Evolutionary conservation across 2,888 invertebrate genomes (phyloP).

Genomic region (Sepiola atlantica): DNA sequence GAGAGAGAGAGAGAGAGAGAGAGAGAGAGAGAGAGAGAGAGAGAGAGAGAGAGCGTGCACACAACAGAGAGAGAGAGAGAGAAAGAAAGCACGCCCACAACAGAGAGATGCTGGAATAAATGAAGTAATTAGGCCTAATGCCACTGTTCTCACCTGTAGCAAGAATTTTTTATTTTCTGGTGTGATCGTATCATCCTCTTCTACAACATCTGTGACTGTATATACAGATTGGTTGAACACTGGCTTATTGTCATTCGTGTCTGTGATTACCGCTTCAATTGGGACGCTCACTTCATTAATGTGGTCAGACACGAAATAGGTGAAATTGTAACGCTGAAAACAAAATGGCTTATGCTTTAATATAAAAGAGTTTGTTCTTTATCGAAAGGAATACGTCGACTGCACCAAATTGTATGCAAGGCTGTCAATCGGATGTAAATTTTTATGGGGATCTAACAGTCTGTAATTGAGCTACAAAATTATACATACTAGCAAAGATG

Average conservation of each 20-base stretch:
- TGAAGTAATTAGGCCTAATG: no score
- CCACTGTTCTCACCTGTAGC: conserved; percentile 54
- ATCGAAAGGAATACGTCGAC: no score
- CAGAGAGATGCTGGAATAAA: no score
- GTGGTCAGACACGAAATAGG: conserved; percentile 81
- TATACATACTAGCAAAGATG: no score
- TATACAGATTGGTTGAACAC: conserved; percentile 83
- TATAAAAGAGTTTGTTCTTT: no score
- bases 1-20: not conserved
- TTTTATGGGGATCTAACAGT: no score
- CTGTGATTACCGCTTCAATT: conserved; percentile 79
- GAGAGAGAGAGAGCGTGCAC: not conserved
- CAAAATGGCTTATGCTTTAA: no score
- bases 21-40: not conserved
- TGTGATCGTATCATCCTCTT: conserved; percentile 58
- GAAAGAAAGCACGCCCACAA: not conserved
- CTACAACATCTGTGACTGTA: conserved; percentile 61
- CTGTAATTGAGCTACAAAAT: no score
- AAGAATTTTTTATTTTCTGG: conserved; percentile 50
- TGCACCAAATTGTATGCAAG: no score
- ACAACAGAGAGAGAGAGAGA: not conserved
- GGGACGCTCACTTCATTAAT: conserved; percentile 83
- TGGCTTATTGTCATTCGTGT: conserved; percentile 98
- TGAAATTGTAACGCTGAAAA: conserved; percentile 76
- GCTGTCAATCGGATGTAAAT: no score